Percentiles rank a stretch among this genome's conserved stretches.
phyloP scores from a whole-genome alignment of 1,140 invertebrate species.

The Capitella teleta region DNA sequence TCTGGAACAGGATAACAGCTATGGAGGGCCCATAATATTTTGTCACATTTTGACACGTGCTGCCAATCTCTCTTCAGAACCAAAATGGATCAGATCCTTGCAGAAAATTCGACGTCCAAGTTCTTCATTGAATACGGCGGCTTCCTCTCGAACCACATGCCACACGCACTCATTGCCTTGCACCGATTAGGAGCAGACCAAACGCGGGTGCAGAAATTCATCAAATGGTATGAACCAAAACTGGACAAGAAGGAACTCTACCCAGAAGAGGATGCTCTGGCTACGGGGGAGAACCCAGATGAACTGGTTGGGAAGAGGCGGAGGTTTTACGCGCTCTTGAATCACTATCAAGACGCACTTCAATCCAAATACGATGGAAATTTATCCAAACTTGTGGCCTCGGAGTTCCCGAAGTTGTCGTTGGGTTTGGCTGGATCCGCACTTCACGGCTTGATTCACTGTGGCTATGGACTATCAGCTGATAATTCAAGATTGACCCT shows the following conservation, averaged over 20 bases:
- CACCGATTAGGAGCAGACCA: conserved; percentile 1
- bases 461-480: not conserved
- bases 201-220: not conserved
- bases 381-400: not conserved
- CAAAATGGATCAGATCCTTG: no score
- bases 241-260: not conserved
- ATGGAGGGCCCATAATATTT: no score
- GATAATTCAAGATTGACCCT: not conserved
- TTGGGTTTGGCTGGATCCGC: conserved; percentile 3
- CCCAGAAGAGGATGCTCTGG: not conserved
- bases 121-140: conserved; percentile 9
- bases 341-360: conserved; percentile 1
- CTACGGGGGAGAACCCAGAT: not conserved
- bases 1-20: no score
- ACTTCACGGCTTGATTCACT: conserved; percentile 5
- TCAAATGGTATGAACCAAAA: not conserved
- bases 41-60: no score
- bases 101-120: not conserved
- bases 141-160: conserved; percentile 5
- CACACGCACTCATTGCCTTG: conserved; percentile 6
- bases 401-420: conserved; percentile 4
- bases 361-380: not conserved
- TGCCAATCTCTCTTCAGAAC: no score
- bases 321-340: not conserved
- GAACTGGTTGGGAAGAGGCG: not conserved